phyloP scores from a whole-genome alignment of 2,113 vertebrate species.

The Ictidomys tridecemlineatus region DNA sequence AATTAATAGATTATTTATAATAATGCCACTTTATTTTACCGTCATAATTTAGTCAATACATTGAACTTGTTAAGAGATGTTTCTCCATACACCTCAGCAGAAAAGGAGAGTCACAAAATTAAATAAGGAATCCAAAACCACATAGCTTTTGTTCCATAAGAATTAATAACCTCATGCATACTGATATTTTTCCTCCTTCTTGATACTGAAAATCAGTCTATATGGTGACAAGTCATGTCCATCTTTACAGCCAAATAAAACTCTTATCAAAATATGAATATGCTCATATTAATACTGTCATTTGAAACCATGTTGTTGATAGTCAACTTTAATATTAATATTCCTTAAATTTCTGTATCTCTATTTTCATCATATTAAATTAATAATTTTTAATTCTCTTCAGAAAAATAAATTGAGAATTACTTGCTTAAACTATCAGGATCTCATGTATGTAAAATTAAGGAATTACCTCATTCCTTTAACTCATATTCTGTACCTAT shows the following conservation, averaged over 20 bases:
- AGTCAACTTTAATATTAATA: background rate
- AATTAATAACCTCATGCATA: background rate
- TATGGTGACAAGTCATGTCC: background rate
- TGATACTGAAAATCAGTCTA: background rate
- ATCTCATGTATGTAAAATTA: background rate
- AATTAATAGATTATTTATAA: background rate
- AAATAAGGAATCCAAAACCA: background rate
- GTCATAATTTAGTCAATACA: background rate
- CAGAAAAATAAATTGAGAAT: constrained; percentile 27
- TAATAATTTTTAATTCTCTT: constrained; percentile 38
- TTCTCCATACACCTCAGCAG: background rate
- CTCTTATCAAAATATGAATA: background rate
- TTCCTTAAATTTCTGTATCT: background rate
- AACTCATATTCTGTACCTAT: background rate
- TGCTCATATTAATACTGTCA: background rate
- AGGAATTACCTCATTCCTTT: background rate
- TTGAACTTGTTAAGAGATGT: background rate
- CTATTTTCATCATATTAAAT: background rate
- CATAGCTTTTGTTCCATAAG: background rate
- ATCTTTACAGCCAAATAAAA: background rate
- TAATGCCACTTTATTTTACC: background rate
- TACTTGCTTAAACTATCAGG: background rate
- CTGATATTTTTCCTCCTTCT: background rate
- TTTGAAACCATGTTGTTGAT: background rate
- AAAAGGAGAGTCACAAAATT: background rate